phyloP scores from a whole-genome alignment of 2,888 invertebrate genomes.

The Xanthorhoe designata region DNA sequence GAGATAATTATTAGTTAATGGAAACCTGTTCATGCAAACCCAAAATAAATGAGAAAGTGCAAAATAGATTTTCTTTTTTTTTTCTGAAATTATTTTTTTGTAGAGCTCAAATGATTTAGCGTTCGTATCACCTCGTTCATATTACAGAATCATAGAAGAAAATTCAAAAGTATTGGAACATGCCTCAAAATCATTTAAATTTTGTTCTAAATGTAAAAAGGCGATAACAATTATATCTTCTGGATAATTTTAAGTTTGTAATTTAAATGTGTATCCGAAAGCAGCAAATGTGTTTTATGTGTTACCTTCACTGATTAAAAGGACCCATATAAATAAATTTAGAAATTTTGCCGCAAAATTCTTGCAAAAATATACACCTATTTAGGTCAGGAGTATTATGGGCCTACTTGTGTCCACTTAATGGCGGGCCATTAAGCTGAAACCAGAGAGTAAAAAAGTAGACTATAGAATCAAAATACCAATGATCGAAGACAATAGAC shows the following conservation, averaged over 20 bases:
- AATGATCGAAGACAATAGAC: background rate
- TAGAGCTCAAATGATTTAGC: no score
- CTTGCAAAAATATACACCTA: constrained; percentile 6
- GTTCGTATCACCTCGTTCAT: no score
- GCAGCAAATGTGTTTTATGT: constrained; percentile 14
- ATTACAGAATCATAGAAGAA: no score
- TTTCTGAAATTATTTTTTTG: no score
- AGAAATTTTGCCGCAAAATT: background rate
- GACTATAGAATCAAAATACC: background rate
- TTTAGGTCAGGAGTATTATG: constrained; percentile 32
- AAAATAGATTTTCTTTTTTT: no score
- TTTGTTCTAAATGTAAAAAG: background rate
- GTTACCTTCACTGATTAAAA: constrained; percentile 7
- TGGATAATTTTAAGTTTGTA: background rate
- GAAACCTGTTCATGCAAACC: no score
- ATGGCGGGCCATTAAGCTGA: constrained; percentile 32
- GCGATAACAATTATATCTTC: background rate
- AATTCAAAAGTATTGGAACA: background rate
- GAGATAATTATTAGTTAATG: no score
- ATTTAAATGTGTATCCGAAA: constrained; percentile 1
- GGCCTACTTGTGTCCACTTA: constrained; percentile 35
- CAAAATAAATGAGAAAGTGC: no score
- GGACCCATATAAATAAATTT: constrained; percentile 3
- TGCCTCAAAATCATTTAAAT: background rate
- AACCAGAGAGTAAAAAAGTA: background rate